phyloP scores from a whole-genome alignment of 1,140 invertebrate genomes.

The Zophobas morio region DNA sequence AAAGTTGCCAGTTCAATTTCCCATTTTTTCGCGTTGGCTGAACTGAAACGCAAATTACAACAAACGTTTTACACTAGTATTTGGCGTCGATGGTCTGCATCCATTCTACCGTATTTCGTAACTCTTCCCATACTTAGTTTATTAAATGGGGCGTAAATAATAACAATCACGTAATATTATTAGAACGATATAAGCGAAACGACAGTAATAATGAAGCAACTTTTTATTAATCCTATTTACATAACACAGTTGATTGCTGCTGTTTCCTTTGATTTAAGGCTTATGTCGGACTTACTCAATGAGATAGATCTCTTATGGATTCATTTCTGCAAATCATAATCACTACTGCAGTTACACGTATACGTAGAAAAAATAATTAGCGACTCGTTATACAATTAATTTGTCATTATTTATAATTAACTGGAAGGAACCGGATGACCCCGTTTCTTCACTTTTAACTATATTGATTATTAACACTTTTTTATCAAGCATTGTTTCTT shows the following conservation, averaged over 20 bases:
- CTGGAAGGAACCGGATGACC: no score
- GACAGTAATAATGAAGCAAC: slow-evolving; percentile 4
- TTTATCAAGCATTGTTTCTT: no score
- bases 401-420: no score
- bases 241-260: not conserved
- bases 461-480: no score
- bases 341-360: no score
- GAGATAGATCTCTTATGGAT: no score
- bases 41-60: slow-evolving; percentile 74
- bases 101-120: not conserved
- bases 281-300: no score
- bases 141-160: slow-evolving; percentile 36
- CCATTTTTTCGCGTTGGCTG: slow-evolving; percentile 98
- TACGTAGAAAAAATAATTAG: no score
- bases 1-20: slow-evolving; percentile 96
- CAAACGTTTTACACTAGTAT: slow-evolving; percentile 5
- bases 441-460: no score
- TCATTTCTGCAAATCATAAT: no score
- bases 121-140: slow-evolving; percentile 25
- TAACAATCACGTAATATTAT: slow-evolving; percentile 38
- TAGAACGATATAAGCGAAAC: slow-evolving; percentile 2
- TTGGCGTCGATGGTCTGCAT: not conserved
- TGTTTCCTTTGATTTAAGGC: no score
- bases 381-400: no score
- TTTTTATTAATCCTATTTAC: not conserved